phyloP scores from a whole-genome alignment of 2,797 vertebrate species.

The Alosa sapidissima region DNA sequence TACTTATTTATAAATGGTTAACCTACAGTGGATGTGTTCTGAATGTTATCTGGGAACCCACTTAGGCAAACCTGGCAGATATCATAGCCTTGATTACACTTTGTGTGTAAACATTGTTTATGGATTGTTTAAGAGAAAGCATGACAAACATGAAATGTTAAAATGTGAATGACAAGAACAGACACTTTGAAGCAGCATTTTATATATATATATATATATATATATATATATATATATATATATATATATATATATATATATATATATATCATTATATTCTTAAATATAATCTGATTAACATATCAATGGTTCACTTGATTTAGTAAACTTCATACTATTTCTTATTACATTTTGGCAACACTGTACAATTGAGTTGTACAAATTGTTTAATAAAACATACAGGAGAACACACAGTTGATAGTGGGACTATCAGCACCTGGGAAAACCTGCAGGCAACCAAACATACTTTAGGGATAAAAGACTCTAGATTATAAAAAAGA shows the following conservation, averaged over 20 bases:
- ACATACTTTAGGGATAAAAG: neutral
- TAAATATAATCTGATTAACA: neutral
- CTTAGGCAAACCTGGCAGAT: neutral
- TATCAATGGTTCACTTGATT: neutral
- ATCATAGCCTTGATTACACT: conserved; percentile 3
- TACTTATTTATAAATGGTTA: neutral
- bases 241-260: too few relatives aligned
- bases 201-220: too few relatives aligned
- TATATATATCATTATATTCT: neutral
- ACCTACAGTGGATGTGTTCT: neutral
- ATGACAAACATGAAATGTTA: neutral
- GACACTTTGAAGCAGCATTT: neutral
- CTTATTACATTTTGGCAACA: neutral
- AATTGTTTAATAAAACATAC: neutral
- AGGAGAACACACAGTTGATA: neutral
- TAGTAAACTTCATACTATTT: neutral
- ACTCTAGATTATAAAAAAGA: neutral
- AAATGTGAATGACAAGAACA: neutral
- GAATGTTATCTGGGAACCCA: neutral
- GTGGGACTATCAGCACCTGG: neutral
- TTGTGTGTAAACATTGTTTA: neutral
- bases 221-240: too few relatives aligned
- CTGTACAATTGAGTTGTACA: neutral
- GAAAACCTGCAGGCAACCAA: neutral
- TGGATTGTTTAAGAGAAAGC: neutral